Percentiles rank a stretch among this genome's conserved stretches.
phyloP scores from a whole-genome alignment of 2,797 vertebrate species.

The Chaetophractus vellerosus region DNA sequence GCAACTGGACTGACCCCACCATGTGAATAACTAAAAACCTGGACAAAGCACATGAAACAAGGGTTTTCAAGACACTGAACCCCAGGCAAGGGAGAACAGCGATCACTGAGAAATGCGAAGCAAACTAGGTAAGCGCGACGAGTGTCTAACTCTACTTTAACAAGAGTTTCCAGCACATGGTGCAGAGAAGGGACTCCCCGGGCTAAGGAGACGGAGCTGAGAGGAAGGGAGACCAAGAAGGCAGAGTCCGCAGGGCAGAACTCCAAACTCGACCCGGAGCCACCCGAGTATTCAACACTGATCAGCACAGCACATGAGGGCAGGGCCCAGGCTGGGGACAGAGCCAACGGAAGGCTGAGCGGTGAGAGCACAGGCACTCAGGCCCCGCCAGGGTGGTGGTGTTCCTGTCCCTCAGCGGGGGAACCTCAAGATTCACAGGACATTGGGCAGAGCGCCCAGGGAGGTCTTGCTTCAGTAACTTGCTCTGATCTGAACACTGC shows the following conservation, averaged over 20 bases:
- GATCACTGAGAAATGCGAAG: neutral
- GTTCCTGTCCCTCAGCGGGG: neutral
- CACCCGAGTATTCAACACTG: neutral
- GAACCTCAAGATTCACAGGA: neutral
- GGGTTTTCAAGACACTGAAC: neutral
- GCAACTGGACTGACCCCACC: neutral
- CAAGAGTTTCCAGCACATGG: neutral
- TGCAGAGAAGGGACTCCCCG: neutral
- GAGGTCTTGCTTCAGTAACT: neutral
- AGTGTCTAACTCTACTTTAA: neutral
- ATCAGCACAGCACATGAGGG: neutral
- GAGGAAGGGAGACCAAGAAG: neutral
- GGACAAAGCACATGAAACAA: neutral
- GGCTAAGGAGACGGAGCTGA: neutral
- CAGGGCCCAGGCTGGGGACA: neutral
- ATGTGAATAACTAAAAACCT: neutral
- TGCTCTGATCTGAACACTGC: neutral
- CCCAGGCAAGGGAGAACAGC: neutral
- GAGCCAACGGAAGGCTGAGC: neutral
- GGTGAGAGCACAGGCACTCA: neutral
- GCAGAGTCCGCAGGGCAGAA: neutral
- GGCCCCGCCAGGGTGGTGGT: neutral
- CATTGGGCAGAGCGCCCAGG: neutral
- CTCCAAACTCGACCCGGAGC: too few relatives aligned
- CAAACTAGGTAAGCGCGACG: neutral